Percentiles rank a stretch among this genome's conserved stretches.
These are phyloP conservation scores for Arizona elegans DNA, from an alignment of 2,113 vertebrate species.

Conservation along the genomic window DNA sequence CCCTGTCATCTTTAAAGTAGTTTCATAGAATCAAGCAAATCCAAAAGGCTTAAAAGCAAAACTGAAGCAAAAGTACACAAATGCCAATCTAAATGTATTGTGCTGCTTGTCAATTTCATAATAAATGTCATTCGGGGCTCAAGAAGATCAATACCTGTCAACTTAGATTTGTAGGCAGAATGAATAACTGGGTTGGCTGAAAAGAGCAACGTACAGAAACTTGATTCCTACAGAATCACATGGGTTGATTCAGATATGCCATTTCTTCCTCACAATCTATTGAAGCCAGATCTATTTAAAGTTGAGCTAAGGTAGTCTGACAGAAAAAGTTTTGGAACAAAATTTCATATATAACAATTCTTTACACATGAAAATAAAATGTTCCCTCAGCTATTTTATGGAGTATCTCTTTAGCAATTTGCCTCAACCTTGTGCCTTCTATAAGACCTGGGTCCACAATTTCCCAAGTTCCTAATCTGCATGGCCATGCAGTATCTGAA, in stretches of 20 bases:
- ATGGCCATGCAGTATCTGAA: background rate
- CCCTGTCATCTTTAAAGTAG: constrained; percentile 1
- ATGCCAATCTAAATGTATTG: constrained; percentile 10
- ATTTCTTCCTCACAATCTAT: background rate
- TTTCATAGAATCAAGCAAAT: background rate
- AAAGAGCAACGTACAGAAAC: background rate
- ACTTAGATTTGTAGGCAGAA: constrained; percentile 3
- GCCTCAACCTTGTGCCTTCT: background rate
- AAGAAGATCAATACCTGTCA: constrained; percentile 13
- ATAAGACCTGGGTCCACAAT: background rate
- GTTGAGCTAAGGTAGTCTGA: background rate
- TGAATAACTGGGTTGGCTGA: background rate
- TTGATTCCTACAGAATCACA: background rate
- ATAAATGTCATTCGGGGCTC: constrained; percentile 11
- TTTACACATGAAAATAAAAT: background rate
- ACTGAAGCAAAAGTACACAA: constrained; percentile 19
- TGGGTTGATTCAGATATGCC: background rate
- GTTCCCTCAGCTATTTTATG: background rate
- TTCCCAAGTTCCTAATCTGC: background rate
- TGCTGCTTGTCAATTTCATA: constrained; percentile 12
- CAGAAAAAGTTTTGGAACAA: background rate
- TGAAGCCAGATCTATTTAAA: background rate
- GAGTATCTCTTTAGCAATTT: background rate
- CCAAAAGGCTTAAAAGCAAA: background rate
- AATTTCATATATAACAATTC: background rate